A percentile compares a stretch with the other conserved stretches of the same genome.
Evolutionary conservation across 1,140 invertebrate species (phyloP).

Genomic region (Adelges cooleyi): DNA sequence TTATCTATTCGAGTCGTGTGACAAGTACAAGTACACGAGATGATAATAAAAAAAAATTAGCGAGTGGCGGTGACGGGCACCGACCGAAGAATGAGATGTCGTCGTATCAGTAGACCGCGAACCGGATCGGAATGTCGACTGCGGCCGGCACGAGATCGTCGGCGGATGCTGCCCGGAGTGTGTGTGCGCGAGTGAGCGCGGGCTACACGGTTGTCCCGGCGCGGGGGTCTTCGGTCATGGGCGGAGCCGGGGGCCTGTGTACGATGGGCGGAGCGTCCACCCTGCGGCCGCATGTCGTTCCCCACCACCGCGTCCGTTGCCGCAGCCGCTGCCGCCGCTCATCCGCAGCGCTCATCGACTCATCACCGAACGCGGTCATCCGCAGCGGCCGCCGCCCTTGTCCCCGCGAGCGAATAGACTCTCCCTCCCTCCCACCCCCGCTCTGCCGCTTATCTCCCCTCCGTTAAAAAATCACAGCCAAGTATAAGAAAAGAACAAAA

Average conservation of each 20-base stretch:
- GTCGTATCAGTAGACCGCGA: conserved; percentile 11
- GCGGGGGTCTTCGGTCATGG: not conserved
- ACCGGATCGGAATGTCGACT: conserved; percentile 27
- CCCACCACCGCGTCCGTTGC: not conserved
- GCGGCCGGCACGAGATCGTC: conserved; percentile 19
- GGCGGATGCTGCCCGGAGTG: conserved; percentile 15
- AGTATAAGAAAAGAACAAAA: no score
- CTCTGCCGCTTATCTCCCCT: no score
- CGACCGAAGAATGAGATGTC: no score
- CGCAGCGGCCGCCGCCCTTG: not conserved
- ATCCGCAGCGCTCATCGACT: conserved; percentile 2
- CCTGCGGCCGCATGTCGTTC: conserved; percentile 10
- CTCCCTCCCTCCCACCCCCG: no score
- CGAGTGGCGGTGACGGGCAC: no score
- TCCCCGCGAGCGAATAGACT: no score
- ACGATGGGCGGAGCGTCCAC: conserved; percentile 10
- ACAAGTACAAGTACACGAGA: no score
- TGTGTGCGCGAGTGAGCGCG: not conserved
- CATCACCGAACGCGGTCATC: conserved; percentile 19
- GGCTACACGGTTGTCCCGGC: not conserved
- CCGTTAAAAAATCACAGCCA: no score
- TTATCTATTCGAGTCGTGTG: no score
- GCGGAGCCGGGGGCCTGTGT: not conserved
- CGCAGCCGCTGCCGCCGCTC: not conserved
- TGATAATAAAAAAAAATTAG: no score